Evolutionary conservation across 1,140 invertebrate species (phyloP), one percentile per base, ranked within the genome.

Genomic region (Telenomus remus): DNA sequence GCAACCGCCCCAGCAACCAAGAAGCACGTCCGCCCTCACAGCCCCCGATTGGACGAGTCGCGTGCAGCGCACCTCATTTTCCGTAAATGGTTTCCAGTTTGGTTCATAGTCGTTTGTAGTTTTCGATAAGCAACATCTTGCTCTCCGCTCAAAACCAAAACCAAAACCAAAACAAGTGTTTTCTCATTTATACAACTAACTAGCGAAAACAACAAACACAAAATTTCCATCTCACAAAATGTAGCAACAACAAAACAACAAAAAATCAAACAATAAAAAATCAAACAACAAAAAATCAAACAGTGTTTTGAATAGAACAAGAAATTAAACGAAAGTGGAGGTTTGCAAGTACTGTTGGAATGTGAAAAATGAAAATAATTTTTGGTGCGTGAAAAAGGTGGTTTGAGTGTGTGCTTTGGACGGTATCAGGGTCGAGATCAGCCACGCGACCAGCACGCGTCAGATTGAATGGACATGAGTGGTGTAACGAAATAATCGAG

Each of bases 1-100:
- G 60, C 83, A 59, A 69, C 75, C 72, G 71, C 79, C 83, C 78
- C 73, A 76, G 81, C 79, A 82, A 84, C 83, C 76, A 53, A 27
- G 68, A 61, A 47, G 66, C 68, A 59, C 50, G 33, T 39, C 56
- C 76, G 79, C 76, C 72, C 70, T 80, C 76, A 34, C 49, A 72
- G 70, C 35, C 71, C 57, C 56, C 61, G 51, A 81, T 82, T 82
- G 81, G 82, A 80, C 83, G 81, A 44, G 35, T 70, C 69, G 10
- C 65, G 74, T 60, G 35, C 73, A 72, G 10, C 65, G 74, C 63
- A 33, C 34, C 69, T 68, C 55, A 54, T 44, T 77, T 77, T 60
- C 65, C 76, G 69, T 79, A 57, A 63, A 72, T 72, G 57, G 76
- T 43, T 50, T 14, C 59, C 33, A 44, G 43, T 47, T 75, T 10